Conservation (phyloP, 2,888 invertebrate species). For the Drosophila algonquin region DNA sequence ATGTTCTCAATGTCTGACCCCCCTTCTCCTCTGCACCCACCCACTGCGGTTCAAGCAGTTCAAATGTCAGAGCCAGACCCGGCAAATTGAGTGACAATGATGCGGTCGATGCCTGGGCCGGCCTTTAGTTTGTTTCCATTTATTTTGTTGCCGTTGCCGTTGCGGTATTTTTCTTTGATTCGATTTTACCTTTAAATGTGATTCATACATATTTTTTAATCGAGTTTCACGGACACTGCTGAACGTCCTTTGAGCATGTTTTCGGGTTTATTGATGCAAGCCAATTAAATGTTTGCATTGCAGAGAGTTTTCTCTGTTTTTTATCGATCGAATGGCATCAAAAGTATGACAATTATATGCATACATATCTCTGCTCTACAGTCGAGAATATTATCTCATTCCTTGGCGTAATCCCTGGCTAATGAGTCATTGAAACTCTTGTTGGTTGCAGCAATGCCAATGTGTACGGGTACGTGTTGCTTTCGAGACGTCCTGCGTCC, state of each 20-base stretch:
- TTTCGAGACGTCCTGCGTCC: slow-evolving; percentile 1
- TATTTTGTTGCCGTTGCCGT: neutral
- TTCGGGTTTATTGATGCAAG: neutral
- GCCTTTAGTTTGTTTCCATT: slow-evolving; percentile 12
- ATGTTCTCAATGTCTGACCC: slow-evolving; percentile 30
- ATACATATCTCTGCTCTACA: too few species aligned
- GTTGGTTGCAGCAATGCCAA: neutral
- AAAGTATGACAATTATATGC: too few species aligned
- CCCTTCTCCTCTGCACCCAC: neutral
- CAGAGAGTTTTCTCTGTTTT: neutral
- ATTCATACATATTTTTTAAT: neutral
- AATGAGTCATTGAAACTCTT: neutral
- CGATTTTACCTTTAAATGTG: slow-evolving; percentile 20
- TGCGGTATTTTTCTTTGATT: slow-evolving; percentile 1
- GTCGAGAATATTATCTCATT: neutral
- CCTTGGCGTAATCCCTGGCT: neutral
- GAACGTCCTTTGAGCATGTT: neutral
- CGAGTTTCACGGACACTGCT: neutral
- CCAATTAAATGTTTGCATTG: neutral
- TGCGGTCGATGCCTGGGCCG: slow-evolving; percentile 44
- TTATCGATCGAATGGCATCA: too few species aligned
- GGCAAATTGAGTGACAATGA: slow-evolving; percentile 67
- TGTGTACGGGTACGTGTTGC: neutral
- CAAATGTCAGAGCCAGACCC: slow-evolving; percentile 48
- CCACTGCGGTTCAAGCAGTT: slow-evolving; percentile 58